Evolutionary conservation across 1,140 invertebrate genomes (phyloP).

Genomic region (Lepidotrigona ventralis): DNA sequence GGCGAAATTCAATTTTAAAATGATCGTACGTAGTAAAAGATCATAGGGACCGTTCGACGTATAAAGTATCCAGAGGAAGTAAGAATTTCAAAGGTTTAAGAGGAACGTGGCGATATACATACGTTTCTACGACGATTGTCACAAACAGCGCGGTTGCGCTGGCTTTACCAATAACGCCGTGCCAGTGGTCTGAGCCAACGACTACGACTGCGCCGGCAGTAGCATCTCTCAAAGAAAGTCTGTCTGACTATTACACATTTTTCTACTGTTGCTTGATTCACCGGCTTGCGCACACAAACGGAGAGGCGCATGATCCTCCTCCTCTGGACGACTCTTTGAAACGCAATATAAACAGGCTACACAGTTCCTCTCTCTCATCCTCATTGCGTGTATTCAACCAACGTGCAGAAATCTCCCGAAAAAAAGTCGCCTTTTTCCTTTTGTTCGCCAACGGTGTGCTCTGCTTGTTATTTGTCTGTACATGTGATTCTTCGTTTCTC

Average conservation of each 20-base stretch:
- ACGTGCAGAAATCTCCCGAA: conserved; percentile 9
- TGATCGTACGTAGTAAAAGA: not conserved
- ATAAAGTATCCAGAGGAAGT: not conserved
- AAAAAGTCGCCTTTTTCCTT: not conserved
- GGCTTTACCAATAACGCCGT: not conserved
- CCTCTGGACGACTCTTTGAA: conserved; percentile 38
- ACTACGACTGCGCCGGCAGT: not conserved
- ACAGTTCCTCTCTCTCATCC: not conserved
- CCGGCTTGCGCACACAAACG: not conserved
- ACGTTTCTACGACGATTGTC: conserved; percentile 39
- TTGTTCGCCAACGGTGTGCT: not conserved
- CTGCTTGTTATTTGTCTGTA: not conserved
- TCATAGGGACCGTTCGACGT: not conserved
- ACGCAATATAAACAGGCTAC: conserved; percentile 50
- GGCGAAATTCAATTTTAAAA: too few species aligned
- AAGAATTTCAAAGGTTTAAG: not conserved
- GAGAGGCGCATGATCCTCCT: conserved; percentile 17
- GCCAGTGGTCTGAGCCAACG: not conserved
- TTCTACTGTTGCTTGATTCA: conserved; percentile 41
- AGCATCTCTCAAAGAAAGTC: conserved; percentile 52
- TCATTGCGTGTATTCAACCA: conserved; percentile 42
- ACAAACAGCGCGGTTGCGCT: not conserved
- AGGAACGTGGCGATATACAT: conserved; percentile 1
- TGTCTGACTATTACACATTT: conserved; percentile 31
- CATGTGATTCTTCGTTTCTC: not conserved